Percentiles rank a stretch among this genome's conserved stretches.
Conservation (phyloP, 2,888 invertebrate species). For the Mamestra brassicae region DNA sequence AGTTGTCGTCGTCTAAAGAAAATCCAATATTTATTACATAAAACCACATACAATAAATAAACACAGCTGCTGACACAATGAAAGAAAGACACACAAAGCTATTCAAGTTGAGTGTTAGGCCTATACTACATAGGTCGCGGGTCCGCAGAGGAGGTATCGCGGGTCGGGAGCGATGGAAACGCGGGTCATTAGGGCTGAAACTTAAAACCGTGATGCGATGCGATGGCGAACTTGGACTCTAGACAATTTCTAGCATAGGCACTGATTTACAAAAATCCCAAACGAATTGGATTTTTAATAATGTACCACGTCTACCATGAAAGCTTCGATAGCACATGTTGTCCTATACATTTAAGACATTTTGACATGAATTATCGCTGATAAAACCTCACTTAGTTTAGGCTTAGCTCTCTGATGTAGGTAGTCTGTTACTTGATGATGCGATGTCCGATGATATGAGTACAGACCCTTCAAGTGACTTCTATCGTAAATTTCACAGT, state of each 20-base stretch:
- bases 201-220: background rate
- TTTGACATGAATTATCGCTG: no score
- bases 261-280: no score
- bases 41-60: slow-evolving; percentile 60
- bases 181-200: background rate
- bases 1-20: slow-evolving; percentile 42
- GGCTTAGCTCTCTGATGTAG: no score
- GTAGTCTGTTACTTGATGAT: no score
- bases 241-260: no score
- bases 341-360: no score
- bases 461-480: background rate
- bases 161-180: background rate
- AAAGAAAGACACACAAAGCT: slow-evolving; percentile 50
- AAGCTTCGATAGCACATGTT: no score
- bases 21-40: slow-evolving; percentile 60
- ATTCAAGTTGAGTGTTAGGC: slow-evolving; percentile 43
- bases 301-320: no score
- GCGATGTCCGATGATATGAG: background rate
- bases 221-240: background rate
- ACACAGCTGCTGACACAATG: slow-evolving; percentile 57
- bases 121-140: slow-evolving; percentile 20
- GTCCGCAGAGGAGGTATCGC: background rate
- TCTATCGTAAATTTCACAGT: background rate
- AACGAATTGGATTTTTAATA: no score
- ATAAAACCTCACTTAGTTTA: no score